Percentiles rank a stretch among this genome's conserved stretches.
Conservation (phyloP, 2,888 invertebrate genomes). For the Clistopyga incitator region DNA sequence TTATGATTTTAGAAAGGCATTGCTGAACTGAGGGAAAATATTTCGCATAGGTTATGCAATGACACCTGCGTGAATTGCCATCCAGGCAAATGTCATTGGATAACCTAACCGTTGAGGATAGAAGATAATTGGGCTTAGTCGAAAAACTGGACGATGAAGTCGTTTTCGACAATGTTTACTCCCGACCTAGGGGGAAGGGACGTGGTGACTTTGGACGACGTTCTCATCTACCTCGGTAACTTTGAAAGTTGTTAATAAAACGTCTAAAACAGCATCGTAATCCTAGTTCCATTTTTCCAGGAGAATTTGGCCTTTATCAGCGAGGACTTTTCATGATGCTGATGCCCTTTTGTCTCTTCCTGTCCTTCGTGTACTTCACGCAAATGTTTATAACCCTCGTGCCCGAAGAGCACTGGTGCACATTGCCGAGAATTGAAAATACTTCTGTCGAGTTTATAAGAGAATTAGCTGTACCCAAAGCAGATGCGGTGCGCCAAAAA, state of each 20-base stretch:
- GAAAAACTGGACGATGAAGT: constrained; percentile 47
- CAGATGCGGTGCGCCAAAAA: constrained; percentile 65
- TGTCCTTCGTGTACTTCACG: constrained; percentile 80
- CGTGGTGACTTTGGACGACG: constrained; percentile 71
- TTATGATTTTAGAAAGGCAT: background rate
- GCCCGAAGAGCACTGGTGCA: constrained; percentile 79
- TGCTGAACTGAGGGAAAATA: background rate
- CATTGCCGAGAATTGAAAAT: constrained; percentile 68
- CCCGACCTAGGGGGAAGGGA: constrained; percentile 46
- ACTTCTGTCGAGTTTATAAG: constrained; percentile 72
- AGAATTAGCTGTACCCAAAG: constrained; percentile 70
- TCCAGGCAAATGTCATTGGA: background rate
- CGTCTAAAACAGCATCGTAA: background rate
- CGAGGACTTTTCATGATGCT: constrained; percentile 78
- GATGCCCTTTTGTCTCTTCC: constrained; percentile 80
- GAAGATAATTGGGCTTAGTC: constrained; percentile 22
- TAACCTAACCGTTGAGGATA: background rate
- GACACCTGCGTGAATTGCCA: constrained; percentile 26
- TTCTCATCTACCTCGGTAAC: constrained; percentile 72
- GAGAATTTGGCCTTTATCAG: constrained; percentile 81
- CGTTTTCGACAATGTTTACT: constrained; percentile 29
- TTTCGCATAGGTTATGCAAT: constrained; percentile 40
- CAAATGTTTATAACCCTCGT: constrained; percentile 80
- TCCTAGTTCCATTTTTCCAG: constrained; percentile 69
- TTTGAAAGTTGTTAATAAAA: background rate